Conservation (phyloP, 2,113 vertebrate species). For the Tamias sibiricus region DNA sequence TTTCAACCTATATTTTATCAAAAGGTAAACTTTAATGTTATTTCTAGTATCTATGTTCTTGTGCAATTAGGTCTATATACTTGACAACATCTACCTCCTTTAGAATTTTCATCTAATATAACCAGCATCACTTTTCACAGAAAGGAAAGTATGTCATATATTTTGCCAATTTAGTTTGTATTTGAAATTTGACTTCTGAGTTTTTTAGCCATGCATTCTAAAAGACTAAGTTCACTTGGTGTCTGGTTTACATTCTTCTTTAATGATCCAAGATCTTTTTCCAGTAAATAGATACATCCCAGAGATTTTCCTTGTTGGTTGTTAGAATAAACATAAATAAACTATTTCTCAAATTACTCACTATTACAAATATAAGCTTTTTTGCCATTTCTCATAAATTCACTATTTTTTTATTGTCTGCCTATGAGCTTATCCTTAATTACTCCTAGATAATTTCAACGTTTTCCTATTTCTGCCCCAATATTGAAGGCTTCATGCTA, state of each 20-base stretch:
- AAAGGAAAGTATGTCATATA: neutral
- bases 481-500: neutral
- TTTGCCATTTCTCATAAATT: neutral
- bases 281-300: neutral
- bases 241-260: neutral
- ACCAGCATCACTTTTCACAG: neutral
- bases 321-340: neutral
- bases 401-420: neutral
- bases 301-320: neutral
- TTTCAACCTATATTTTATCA: neutral
- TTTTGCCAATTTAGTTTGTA: slow-evolving; percentile 42
- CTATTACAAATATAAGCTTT: neutral
- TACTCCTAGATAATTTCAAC: neutral
- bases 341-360: neutral
- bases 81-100: neutral
- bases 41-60: slow-evolving; percentile 30
- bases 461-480: neutral
- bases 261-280: neutral
- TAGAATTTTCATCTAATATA: slow-evolving; percentile 47
- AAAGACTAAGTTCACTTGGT: neutral
- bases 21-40: neutral
- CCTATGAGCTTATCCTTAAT: neutral
- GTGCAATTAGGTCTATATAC: neutral
- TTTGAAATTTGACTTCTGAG: neutral
- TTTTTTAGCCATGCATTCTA: neutral